A percentile compares a stretch with the other conserved stretches of the same genome.
Conservation (phyloP, 2,797 vertebrate genomes). For the Mormyrus hasselquistii region DNA sequence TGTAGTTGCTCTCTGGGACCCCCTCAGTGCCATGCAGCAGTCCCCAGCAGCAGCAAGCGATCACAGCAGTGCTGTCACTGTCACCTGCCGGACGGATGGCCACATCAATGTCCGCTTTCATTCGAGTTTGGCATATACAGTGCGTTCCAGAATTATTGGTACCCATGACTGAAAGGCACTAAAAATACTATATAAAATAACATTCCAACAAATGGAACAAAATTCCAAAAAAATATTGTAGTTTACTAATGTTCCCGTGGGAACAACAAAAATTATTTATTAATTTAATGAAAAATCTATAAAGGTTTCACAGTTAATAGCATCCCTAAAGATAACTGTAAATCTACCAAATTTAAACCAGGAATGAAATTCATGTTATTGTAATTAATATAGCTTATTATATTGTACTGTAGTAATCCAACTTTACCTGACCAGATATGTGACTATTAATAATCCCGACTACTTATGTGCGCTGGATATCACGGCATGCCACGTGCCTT, state of each 20-base stretch:
- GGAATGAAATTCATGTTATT: not conserved
- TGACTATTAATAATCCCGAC: not conserved
- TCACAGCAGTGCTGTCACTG: constrained; percentile 74
- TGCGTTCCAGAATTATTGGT: not conserved
- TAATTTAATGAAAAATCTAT: not conserved
- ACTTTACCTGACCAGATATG: too few species aligned
- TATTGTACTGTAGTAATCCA: too few species aligned
- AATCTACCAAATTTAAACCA: not conserved
- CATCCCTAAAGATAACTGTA: not conserved
- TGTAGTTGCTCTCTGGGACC: constrained; percentile 63
- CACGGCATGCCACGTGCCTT: too few species aligned
- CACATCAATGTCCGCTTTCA: not conserved
- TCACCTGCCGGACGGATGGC: constrained; percentile 54
- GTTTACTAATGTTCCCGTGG: not conserved
- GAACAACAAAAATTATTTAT: not conserved
- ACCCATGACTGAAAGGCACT: too few species aligned
- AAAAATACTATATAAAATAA: not conserved
- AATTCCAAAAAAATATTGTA: not conserved
- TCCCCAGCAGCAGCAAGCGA: constrained; percentile 73
- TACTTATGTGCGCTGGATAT: too few species aligned
- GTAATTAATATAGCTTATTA: not conserved
- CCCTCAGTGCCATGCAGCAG: constrained; percentile 55
- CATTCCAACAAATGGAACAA: too few species aligned
- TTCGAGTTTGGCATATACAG: not conserved
- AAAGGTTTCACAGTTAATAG: not conserved